These are phyloP conservation scores for Lepisosteus oculatus DNA, from an alignment of 2,113 vertebrate genomes.

Conservation along the genomic window DNA sequence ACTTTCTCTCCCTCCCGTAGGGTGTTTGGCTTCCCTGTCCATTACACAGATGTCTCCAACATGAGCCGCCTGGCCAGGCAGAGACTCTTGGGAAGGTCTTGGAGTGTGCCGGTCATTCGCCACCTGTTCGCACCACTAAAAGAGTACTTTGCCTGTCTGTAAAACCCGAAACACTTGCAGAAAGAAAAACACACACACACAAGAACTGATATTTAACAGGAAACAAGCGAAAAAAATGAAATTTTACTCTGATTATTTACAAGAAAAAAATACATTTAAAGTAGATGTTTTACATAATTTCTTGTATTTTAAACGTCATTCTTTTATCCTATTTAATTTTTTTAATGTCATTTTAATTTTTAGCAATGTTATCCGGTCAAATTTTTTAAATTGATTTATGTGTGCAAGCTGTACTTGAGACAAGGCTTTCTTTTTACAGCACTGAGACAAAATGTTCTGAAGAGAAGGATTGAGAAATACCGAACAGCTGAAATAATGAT, in stretches of 20 bases:
- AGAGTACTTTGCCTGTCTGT: constrained; percentile 96
- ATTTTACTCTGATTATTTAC: constrained; percentile 65
- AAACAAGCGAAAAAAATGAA: constrained; percentile 50
- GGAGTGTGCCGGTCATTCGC: constrained; percentile 97
- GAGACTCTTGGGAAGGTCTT: constrained; percentile 92
- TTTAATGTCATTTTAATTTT: constrained; percentile 79
- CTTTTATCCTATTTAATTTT: constrained; percentile 86
- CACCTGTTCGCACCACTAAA: constrained; percentile 98
- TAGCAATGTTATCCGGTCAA: constrained; percentile 86
- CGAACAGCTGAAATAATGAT: constrained; percentile 42
- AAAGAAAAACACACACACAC: constrained; percentile 42
- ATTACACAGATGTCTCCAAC: constrained; percentile 98
- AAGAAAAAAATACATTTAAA: constrained; percentile 58
- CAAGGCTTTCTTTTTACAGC: constrained; percentile 66
- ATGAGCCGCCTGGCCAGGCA: constrained; percentile 97
- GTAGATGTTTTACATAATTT: constrained; percentile 78
- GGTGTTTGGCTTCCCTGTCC: constrained; percentile 94
- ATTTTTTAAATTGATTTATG: constrained; percentile 72
- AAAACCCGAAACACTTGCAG: constrained; percentile 55
- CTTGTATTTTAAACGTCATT: constrained; percentile 78
- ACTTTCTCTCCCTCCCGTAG: constrained; percentile 48
- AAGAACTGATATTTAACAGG: constrained; percentile 58
- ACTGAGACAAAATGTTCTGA: constrained; percentile 49
- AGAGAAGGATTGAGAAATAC: constrained; percentile 31
- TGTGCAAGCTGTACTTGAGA: constrained; percentile 75